Conservation (phyloP, 2,113 vertebrate genomes). For the Arizona elegans region DNA sequence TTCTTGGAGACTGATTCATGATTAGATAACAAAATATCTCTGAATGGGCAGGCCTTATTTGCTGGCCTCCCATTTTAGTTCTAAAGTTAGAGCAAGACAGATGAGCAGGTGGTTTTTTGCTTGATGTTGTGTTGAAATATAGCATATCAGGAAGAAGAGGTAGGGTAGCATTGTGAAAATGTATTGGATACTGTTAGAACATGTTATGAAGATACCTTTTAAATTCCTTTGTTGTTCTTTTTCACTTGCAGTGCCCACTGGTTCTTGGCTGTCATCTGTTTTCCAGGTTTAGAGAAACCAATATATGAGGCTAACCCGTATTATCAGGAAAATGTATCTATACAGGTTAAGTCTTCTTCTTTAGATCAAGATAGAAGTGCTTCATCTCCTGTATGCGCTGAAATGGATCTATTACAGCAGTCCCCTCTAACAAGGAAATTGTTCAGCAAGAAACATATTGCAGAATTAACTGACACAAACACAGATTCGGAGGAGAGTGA, state of each 20-base stretch:
- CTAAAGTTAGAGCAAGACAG: background rate
- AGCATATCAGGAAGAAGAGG: background rate
- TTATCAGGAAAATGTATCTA: slow-evolving; percentile 69
- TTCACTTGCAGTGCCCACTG: slow-evolving; percentile 87
- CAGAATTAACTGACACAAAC: slow-evolving; percentile 63
- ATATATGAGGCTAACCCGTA: slow-evolving; percentile 81
- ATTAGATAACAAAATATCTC: background rate
- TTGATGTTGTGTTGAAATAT: background rate
- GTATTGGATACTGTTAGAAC: background rate
- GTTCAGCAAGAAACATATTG: slow-evolving; percentile 68
- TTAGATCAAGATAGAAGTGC: slow-evolving; percentile 71
- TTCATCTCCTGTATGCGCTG: slow-evolving; percentile 67
- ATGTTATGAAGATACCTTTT: background rate
- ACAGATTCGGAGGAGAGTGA: slow-evolving; percentile 69
- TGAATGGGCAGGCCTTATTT: background rate
- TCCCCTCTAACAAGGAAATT: slow-evolving; percentile 71
- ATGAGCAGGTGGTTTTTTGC: background rate
- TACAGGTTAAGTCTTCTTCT: slow-evolving; percentile 55
- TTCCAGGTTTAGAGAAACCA: slow-evolving; percentile 86
- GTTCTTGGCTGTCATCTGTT: slow-evolving; percentile 98
- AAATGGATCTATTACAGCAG: slow-evolving; percentile 67
- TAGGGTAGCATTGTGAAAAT: background rate
- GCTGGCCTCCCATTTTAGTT: background rate
- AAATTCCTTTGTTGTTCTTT: slow-evolving; percentile 37
- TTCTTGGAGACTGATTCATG: background rate